A percentile compares a stretch with the other conserved stretches of the same genome.
Conservation (phyloP, 2,888 invertebrate genomes). For the Saturnia pavonia region DNA sequence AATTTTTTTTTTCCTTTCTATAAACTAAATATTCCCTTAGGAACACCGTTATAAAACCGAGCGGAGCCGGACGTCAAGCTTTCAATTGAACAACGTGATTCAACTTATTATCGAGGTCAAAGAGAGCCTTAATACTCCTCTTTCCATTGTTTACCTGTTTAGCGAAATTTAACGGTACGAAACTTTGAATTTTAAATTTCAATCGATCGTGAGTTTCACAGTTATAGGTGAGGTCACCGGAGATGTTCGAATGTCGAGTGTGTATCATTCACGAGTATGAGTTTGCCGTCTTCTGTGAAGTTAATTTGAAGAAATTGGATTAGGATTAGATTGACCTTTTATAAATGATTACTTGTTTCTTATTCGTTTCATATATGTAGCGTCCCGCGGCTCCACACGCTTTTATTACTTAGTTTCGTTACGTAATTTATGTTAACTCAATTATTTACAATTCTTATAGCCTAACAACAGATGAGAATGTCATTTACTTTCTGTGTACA, state of each 20-base stretch:
- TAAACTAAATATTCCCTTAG: constrained; percentile 1
- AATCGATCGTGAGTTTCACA: constrained; percentile 14
- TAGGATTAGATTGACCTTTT: background rate
- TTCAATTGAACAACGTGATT: constrained; percentile 3
- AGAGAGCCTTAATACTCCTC: constrained; percentile 7
- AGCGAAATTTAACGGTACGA: constrained; percentile 11
- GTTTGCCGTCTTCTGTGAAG: background rate
- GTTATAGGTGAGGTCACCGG: constrained; percentile 16
- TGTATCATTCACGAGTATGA: background rate
- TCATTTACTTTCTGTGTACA: too few species aligned
- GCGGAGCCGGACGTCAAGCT: background rate
- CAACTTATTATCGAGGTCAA: constrained; percentile 15
- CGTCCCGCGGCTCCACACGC: too few species aligned
- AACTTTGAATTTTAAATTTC: constrained; percentile 10
- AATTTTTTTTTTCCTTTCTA: too few species aligned
- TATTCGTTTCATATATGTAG: background rate
- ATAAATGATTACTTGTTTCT: background rate
- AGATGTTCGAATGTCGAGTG: too few species aligned
- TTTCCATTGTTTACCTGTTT: constrained; percentile 13
- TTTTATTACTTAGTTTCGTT: too few species aligned
- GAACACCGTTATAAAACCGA: background rate
- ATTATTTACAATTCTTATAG: too few species aligned
- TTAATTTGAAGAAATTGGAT: background rate
- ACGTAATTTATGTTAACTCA: too few species aligned
- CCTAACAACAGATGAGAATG: too few species aligned